These are phyloP conservation scores for Campoplex capitator DNA, from an alignment of 2,888 invertebrate species.

Conservation along the genomic window DNA sequence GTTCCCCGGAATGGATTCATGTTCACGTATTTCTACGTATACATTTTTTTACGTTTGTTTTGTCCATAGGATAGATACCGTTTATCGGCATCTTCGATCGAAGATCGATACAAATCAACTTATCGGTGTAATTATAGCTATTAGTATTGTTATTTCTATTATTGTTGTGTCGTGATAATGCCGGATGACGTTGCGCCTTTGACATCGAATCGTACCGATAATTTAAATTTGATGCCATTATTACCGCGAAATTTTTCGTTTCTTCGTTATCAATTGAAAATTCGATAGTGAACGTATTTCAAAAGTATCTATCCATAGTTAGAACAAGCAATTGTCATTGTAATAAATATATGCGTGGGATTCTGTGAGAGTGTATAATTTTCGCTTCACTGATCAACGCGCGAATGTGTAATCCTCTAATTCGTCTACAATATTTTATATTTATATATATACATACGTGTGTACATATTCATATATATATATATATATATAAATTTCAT, in stretches of 20 bases:
- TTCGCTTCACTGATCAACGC: constrained; percentile 80
- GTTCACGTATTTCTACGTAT: background rate
- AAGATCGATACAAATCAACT: constrained; percentile 19
- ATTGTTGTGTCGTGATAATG: constrained; percentile 17
- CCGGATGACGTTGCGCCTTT: background rate
- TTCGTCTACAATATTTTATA: constrained; percentile 44
- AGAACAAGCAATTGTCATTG: background rate
- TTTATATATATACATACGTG: constrained; percentile 55
- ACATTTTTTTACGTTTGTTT: background rate
- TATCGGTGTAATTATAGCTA: constrained; percentile 23
- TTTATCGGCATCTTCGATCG: constrained; percentile 51
- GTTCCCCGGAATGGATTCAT: background rate
- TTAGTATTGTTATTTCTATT: constrained; percentile 12
- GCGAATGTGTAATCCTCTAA: constrained; percentile 72
- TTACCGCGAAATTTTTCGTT: background rate
- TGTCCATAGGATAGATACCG: constrained; percentile 48
- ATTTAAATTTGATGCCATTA: background rate
- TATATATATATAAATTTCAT: constrained; percentile 73
- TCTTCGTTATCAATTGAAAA: constrained; percentile 14
- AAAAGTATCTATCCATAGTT: constrained; percentile 1
- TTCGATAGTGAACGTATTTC: constrained; percentile 6
- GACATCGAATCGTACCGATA: background rate
- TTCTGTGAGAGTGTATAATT: constrained; percentile 76
- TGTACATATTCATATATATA: constrained; percentile 74
- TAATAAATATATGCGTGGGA: constrained; percentile 37